Base-by-base conservation (phyloP, 1,140 invertebrate species). In the Scaptomyza hsui region DNA sequence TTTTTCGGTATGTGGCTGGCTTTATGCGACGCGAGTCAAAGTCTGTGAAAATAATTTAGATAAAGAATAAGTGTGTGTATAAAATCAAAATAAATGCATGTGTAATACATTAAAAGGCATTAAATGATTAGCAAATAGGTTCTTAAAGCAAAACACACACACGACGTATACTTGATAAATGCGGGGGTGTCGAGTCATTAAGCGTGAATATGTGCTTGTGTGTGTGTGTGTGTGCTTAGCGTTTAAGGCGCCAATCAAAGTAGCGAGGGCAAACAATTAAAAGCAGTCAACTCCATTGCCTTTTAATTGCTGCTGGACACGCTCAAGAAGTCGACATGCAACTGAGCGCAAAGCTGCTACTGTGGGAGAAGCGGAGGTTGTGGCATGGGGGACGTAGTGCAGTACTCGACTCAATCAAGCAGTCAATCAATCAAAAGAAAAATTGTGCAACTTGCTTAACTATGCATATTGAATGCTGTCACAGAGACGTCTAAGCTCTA, bases 361-460 rank as follows among this genome's bases (percentile, higher is more conserved):
- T 21, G 26, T n/a, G 21, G 19, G 19, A 7, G n/a, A 2, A 21
- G n/a, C 1, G 3, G 18, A 10, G 16, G 35, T 1, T 4, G 29
- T 10, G 29, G 10, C 7, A 7, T 1, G 6, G 0, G 26, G 26
- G 26, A 5, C n/a, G 12, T 37, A 2, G 19, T 13, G 45, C 19
- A 19, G 15, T 26, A 51, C n/a, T 72, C 48, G 48, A 53, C 63
- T 80, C 77, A 86, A 86, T 80, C 81, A 85, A 53, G 48, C 56
- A 85, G 77, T 86, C 81, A 80, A 83, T 83, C 81, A 83, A 79
- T 75, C 77, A 80, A 76, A 76, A 55, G n/a, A n/a, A 80, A 85
- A 29, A 79, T 83, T 76, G 75, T 53, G 71, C 75, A 85, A 76
- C 76, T 80, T 72, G 76, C 78, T 82, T 78, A 82, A 65, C 73